These are phyloP conservation scores for Luffia ferchaultella DNA, from an alignment of 2,888 invertebrate species.

Conservation along the genomic window DNA sequence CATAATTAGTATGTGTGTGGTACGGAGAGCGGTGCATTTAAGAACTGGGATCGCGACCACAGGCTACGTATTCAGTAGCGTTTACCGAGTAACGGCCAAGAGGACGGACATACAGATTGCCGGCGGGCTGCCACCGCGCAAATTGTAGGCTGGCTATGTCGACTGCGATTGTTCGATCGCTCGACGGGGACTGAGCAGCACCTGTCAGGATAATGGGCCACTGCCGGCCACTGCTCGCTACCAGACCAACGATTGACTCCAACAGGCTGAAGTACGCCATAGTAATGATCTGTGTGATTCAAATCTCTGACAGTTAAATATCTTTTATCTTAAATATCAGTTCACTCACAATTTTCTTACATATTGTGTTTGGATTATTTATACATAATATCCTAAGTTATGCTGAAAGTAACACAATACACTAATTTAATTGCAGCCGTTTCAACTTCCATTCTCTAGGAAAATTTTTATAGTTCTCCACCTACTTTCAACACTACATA, in stretches of 20 bases:
- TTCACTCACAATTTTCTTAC: slow-evolving; percentile 9
- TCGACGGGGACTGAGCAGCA: slow-evolving; percentile 7
- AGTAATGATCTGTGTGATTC: not conserved
- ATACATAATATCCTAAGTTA: no score
- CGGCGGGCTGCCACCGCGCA: slow-evolving; percentile 53
- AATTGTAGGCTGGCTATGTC: slow-evolving; percentile 36
- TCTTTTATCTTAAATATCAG: slow-evolving; percentile 10
- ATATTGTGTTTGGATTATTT: slow-evolving; percentile 4
- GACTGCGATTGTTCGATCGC: slow-evolving; percentile 35
- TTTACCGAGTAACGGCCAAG: slow-evolving; percentile 59
- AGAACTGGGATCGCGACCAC: slow-evolving; percentile 52
- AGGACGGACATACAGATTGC: slow-evolving; percentile 61
- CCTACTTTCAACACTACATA: no score
- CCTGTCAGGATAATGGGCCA: slow-evolving; percentile 11
- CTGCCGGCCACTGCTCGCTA: not conserved
- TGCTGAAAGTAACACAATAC: no score
- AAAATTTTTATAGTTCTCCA: no score
- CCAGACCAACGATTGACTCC: not conserved
- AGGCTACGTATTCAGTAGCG: slow-evolving; percentile 59
- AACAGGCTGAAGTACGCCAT: not conserved
- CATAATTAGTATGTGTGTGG: slow-evolving; percentile 62
- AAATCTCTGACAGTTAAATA: slow-evolving; percentile 3
- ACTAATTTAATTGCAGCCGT: no score
- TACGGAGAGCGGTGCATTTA: slow-evolving; percentile 50
- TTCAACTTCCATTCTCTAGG: no score